phyloP scores from a whole-genome alignment of 2,888 invertebrate genomes.

The Exephanes ischioxanthus region DNA sequence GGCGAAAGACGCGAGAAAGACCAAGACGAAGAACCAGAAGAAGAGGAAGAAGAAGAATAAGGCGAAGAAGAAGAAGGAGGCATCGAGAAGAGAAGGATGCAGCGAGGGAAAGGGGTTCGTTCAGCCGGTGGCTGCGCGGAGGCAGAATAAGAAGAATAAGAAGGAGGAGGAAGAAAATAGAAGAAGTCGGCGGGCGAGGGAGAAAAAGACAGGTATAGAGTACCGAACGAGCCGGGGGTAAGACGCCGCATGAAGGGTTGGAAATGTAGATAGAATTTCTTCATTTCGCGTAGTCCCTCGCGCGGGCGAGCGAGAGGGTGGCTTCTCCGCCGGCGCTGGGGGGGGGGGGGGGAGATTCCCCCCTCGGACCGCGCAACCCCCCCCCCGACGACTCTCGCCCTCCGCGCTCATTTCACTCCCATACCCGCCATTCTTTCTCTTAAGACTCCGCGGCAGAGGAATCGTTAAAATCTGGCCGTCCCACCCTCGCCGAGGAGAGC shows the following conservation, averaged over 20 bases:
- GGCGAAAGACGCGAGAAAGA: constrained; percentile 61
- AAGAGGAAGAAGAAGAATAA: constrained; percentile 26
- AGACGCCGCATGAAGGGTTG: constrained; percentile 85
- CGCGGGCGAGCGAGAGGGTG: constrained; percentile 74
- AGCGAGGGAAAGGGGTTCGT: constrained; percentile 73
- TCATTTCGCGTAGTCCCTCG: constrained; percentile 85
- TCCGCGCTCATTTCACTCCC: constrained; percentile 73
- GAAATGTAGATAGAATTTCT: constrained; percentile 88
- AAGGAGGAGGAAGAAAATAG: constrained; percentile 1
- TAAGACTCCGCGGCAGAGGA: constrained; percentile 85
- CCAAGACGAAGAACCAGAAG: constrained; percentile 55
- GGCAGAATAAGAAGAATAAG: constrained; percentile 72
- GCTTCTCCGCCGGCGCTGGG: constrained; percentile 83
- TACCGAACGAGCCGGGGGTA: constrained; percentile 76
- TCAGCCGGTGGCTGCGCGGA: constrained; percentile 82
- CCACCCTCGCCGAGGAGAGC: constrained; percentile 73
- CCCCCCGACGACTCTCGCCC: constrained; percentile 59
- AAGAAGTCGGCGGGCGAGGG: constrained; percentile 19
- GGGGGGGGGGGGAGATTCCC: no score
- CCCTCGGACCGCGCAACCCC: constrained; percentile 69
- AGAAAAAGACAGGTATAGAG: constrained; percentile 49
- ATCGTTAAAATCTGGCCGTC: constrained; percentile 86
- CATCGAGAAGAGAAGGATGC: constrained; percentile 60
- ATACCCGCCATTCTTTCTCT: constrained; percentile 84
- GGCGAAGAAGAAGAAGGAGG: constrained; percentile 23